Evolutionary conservation across 2,888 invertebrate genomes (phyloP).

Genomic region (Aporophyla lueneburgensis): DNA sequence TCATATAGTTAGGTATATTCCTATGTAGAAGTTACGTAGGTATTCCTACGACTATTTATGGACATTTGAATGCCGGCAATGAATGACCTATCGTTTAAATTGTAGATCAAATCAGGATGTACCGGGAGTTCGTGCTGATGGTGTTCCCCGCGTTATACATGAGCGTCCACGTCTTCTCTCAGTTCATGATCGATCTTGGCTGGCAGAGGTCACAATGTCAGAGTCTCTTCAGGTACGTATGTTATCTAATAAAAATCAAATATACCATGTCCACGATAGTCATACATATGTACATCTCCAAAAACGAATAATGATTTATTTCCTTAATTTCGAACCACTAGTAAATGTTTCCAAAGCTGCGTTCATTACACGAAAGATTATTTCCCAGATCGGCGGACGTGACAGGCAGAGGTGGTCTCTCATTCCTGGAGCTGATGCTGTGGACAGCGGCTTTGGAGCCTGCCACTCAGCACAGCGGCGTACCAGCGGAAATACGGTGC

Average conservation of each 20-base stretch:
- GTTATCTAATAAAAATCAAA: neutral
- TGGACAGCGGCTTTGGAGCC: conserved; percentile 93
- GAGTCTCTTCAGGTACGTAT: conserved; percentile 86
- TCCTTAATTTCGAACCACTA: neutral
- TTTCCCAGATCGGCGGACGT: conserved; percentile 90
- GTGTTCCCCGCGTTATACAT: conserved; percentile 91
- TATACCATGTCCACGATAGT: neutral
- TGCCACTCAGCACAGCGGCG: conserved; percentile 91
- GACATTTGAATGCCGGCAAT: conserved; percentile 2
- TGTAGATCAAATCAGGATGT: conserved; percentile 91
- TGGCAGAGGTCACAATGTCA: conserved; percentile 86
- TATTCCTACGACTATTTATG: neutral
- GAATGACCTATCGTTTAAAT: conserved; percentile 29
- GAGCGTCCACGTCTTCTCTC: conserved; percentile 89
- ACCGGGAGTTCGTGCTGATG: conserved; percentile 89
- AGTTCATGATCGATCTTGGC: conserved; percentile 90
- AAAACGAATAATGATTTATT: neutral
- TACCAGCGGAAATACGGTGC: conserved; percentile 92
- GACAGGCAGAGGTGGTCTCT: conserved; percentile 86
- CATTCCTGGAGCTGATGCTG: conserved; percentile 90
- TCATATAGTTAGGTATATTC: neutral
- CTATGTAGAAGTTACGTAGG: neutral
- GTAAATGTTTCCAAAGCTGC: neutral
- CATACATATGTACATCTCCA: neutral
- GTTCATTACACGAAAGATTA: neutral